A percentile compares a stretch with the other conserved stretches of the same genome.
Conservation (phyloP, 2,888 invertebrate genomes). For the Eupithecia vulgata region DNA sequence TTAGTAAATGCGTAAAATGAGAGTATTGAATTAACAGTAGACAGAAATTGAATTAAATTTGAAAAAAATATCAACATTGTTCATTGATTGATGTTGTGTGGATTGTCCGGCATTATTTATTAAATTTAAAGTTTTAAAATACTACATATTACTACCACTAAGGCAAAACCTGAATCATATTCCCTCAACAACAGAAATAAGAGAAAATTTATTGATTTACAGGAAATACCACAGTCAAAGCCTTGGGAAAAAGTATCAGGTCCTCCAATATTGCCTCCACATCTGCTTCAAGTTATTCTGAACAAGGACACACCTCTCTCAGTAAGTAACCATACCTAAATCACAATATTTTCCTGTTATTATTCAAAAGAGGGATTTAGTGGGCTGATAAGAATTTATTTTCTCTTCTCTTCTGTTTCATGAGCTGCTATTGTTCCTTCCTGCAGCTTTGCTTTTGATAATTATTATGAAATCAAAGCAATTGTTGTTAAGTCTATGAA, state of each 20-base stretch:
- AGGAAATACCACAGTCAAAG: slow-evolving; percentile 95
- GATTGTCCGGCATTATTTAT: no score
- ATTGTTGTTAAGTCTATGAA: background rate
- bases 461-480: background rate
- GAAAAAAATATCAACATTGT: no score
- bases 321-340: slow-evolving; percentile 81
- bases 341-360: background rate
- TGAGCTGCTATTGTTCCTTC: background rate
- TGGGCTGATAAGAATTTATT: background rate
- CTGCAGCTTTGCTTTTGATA: background rate
- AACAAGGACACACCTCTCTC: slow-evolving; percentile 99
- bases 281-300: slow-evolving; percentile 98
- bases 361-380: background rate
- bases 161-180: background rate
- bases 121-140: no score
- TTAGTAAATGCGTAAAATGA: background rate
- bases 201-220: slow-evolving; percentile 47
- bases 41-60: no score
- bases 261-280: slow-evolving; percentile 98
- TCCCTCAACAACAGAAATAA: background rate
- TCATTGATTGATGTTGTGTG: no score
- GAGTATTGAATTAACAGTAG: background rate
- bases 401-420: background rate
- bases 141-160: no score
- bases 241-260: slow-evolving; percentile 97